Conservation (phyloP, 2,888 invertebrate genomes). For the Andrena marginata region DNA sequence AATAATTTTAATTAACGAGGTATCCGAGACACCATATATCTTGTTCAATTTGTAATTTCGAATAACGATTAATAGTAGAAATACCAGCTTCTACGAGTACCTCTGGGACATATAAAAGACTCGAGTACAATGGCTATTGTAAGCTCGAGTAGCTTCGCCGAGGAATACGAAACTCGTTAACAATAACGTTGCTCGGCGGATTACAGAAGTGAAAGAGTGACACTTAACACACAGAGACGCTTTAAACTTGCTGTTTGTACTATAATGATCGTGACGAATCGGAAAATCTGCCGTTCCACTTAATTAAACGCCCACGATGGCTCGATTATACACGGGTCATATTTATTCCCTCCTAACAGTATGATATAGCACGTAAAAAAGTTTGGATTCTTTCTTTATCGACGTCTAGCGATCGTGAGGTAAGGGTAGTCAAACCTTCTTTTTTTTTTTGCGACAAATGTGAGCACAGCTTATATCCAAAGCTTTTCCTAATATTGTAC, state of each 20-base stretch:
- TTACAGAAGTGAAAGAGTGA: conserved; percentile 47
- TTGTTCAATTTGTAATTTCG: conserved; percentile 23
- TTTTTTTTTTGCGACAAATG: conserved; percentile 10
- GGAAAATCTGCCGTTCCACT: conserved; percentile 52
- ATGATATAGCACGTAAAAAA: conserved; percentile 58
- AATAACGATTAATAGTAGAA: conserved; percentile 35
- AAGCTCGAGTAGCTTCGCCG: conserved; percentile 24
- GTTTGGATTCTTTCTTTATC: conserved; percentile 44
- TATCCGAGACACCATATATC: conserved; percentile 34
- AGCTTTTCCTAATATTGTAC: conserved; percentile 32
- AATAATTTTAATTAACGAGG: conserved; percentile 39
- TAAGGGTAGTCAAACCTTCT: conserved; percentile 21
- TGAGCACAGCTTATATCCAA: conserved; percentile 26
- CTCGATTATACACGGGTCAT: conserved; percentile 26
- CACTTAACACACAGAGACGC: conserved; percentile 71
- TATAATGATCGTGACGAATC: conserved; percentile 65
- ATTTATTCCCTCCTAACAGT: conserved; percentile 34
- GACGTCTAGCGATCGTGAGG: conserved; percentile 38
- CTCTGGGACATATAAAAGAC: conserved; percentile 25
- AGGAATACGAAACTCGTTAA: conserved; percentile 31
- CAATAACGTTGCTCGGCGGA: conserved; percentile 25
- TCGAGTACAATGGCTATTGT: conserved; percentile 18
- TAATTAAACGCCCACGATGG: conserved; percentile 41
- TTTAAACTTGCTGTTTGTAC: conserved; percentile 72
- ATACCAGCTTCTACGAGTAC: conserved; percentile 7